phyloP scores from a whole-genome alignment of 2,113 vertebrate genomes.

The Corydoras maculifer region DNA sequence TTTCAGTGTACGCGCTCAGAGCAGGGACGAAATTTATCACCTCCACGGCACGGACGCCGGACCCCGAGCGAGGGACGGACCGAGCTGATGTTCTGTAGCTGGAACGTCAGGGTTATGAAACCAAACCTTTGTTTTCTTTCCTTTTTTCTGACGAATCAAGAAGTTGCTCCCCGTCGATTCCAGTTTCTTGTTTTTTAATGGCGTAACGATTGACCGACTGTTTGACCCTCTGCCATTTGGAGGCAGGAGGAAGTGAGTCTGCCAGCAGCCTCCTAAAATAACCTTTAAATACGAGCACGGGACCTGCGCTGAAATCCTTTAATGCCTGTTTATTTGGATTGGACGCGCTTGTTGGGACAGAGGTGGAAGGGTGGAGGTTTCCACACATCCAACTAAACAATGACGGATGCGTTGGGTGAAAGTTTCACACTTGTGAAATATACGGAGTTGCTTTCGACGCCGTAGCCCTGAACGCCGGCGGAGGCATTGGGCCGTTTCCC shows the following conservation, averaged over 20 bases:
- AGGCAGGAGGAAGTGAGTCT: constrained; percentile 8
- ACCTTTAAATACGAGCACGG: constrained; percentile 3
- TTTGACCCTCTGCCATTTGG: constrained; percentile 9
- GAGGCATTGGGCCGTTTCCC: too few species aligned
- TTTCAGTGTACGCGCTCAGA: too few species aligned
- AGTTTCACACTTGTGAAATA: constrained; percentile 24
- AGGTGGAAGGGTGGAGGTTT: constrained; percentile 25
- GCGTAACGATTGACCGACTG: neutral
- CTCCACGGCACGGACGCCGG: too few species aligned
- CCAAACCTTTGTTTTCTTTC: too few species aligned
- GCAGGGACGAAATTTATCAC: too few species aligned
- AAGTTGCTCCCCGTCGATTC: too few species aligned
- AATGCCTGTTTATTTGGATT: constrained; percentile 45
- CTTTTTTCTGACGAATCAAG: too few species aligned
- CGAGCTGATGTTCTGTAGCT: too few species aligned
- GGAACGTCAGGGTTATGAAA: too few species aligned
- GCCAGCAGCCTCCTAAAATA: constrained; percentile 9
- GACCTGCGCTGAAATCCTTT: neutral
- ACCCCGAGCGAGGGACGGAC: too few species aligned
- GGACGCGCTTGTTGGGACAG: constrained; percentile 7
- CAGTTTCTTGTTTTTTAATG: neutral
- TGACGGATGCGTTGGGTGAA: constrained; percentile 28
- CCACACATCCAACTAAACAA: constrained; percentile 29
- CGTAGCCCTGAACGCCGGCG: too few species aligned
- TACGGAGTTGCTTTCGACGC: neutral